A percentile compares a stretch with the other conserved stretches of the same genome.
Conservation (phyloP, 2,888 invertebrate genomes). For the Stenoptilia bipunctidactyla region DNA sequence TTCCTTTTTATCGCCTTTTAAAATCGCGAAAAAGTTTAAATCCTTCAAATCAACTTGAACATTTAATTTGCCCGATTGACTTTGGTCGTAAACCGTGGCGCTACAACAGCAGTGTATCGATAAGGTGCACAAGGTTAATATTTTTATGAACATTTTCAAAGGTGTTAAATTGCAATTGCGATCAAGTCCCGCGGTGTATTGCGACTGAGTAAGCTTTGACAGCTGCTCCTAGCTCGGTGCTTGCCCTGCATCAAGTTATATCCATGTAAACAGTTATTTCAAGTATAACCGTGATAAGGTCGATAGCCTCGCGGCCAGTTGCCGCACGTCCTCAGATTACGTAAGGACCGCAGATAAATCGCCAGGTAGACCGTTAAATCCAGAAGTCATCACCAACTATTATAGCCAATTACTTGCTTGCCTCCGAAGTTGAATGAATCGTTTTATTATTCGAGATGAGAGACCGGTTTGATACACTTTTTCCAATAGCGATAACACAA, state of each 20-base stretch:
- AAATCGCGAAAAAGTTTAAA: slow-evolving; percentile 78
- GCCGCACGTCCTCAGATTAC: slow-evolving; percentile 46
- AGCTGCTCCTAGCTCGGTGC: slow-evolving; percentile 27
- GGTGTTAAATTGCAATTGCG: not conserved
- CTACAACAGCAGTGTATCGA: slow-evolving; percentile 25
- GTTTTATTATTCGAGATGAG: too few relatives aligned
- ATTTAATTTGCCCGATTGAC: slow-evolving; percentile 83
- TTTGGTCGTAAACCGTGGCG: slow-evolving; percentile 71
- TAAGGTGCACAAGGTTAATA: slow-evolving; percentile 22
- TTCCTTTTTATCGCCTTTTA: slow-evolving; percentile 70
- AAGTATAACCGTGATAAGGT: slow-evolving; percentile 64
- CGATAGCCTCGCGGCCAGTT: slow-evolving; percentile 47
- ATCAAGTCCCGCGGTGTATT: slow-evolving; percentile 37
- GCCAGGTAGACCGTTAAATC: slow-evolving; percentile 23
- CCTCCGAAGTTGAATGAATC: too few relatives aligned
- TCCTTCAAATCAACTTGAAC: slow-evolving; percentile 85
- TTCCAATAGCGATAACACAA: too few relatives aligned
- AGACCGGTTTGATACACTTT: too few relatives aligned
- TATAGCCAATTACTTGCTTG: not conserved
- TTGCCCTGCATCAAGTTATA: slow-evolving; percentile 48
- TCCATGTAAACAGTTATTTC: slow-evolving; percentile 66
- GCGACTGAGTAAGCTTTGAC: slow-evolving; percentile 29
- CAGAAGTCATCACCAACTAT: not conserved
- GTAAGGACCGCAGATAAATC: slow-evolving; percentile 43
- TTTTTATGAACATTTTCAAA: slow-evolving; percentile 23